These are phyloP conservation scores for Latheticus oryzae DNA, from an alignment of 2,888 invertebrate genomes.

Conservation along the genomic window DNA sequence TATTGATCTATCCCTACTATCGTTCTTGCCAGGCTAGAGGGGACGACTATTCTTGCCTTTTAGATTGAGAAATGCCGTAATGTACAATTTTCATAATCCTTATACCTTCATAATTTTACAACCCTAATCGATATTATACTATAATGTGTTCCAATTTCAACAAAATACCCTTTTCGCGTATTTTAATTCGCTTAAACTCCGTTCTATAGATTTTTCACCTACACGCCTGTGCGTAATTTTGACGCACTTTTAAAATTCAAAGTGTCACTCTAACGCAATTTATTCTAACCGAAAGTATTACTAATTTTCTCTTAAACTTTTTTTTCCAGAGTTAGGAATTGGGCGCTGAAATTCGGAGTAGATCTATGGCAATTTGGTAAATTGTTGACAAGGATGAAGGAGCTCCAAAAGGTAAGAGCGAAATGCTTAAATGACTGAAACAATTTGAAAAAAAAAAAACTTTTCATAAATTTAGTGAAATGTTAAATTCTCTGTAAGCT, in stretches of 20 bases:
- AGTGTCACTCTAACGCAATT: too few species aligned
- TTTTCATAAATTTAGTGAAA: too few species aligned
- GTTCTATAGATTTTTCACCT: conserved; percentile 5
- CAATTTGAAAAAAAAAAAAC: too few species aligned
- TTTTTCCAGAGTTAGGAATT: conserved; percentile 85
- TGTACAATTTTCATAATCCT: conserved; percentile 40
- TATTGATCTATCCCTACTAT: conserved; percentile 56
- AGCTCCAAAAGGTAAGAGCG: conserved; percentile 87
- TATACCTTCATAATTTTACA: conserved; percentile 37
- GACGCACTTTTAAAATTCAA: too few species aligned
- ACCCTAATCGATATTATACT: conserved; percentile 25
- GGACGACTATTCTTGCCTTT: conserved; percentile 54
- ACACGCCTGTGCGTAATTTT: neutral
- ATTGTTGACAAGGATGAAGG: conserved; percentile 89
- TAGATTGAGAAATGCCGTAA: conserved; percentile 46
- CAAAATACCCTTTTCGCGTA: conserved; percentile 16
- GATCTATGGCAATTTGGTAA: conserved; percentile 91
- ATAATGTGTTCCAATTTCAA: conserved; percentile 21
- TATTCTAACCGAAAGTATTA: too few species aligned
- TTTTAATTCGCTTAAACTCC: conserved; percentile 18
- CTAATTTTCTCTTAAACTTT: too few species aligned
- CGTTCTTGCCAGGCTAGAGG: conserved; percentile 50
- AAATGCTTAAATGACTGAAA: too few species aligned
- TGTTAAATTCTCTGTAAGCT: too few species aligned
- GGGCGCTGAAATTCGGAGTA: conserved; percentile 91